Evolutionary conservation across 1,140 invertebrate genomes (phyloP).

Genomic region (Ectropis grisescens): DNA sequence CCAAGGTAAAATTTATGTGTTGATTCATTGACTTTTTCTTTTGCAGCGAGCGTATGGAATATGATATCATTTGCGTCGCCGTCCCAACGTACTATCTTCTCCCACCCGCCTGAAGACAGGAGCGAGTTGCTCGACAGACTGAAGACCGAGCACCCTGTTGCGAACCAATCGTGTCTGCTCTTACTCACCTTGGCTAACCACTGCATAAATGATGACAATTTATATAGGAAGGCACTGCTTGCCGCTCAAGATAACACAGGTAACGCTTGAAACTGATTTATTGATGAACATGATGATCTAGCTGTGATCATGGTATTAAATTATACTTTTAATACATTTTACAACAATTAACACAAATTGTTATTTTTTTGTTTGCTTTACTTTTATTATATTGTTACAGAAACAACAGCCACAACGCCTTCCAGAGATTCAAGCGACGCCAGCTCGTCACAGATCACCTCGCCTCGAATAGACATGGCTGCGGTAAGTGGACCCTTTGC

Average conservation of each 20-base stretch:
- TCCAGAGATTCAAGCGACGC: slow-evolving; percentile 18
- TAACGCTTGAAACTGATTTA: slow-evolving; percentile 14
- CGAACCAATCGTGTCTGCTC: slow-evolving; percentile 90
- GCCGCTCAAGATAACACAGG: slow-evolving; percentile 78
- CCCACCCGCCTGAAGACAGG: slow-evolving; percentile 35
- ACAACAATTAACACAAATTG: too few relatives aligned
- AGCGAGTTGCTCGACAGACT: slow-evolving; percentile 48
- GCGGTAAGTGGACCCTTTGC: too few relatives aligned
- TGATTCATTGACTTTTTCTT: too few relatives aligned
- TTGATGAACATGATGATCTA: too few relatives aligned
- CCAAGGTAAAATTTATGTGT: too few relatives aligned
- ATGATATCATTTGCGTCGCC: slow-evolving; percentile 68
- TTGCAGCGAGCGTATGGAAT: slow-evolving; percentile 84
- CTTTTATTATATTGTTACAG: too few relatives aligned
- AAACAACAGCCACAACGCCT: slow-evolving; percentile 33
- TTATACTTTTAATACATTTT: too few relatives aligned
- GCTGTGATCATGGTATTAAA: too few relatives aligned
- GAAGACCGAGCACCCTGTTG: slow-evolving; percentile 74
- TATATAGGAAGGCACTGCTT: slow-evolving; percentile 89
- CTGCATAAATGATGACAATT: slow-evolving; percentile 80
- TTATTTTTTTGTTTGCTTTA: too few relatives aligned
- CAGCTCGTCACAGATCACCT: slow-evolving; percentile 25
- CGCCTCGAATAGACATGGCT: slow-evolving; percentile 48
- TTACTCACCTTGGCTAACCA: slow-evolving; percentile 93
- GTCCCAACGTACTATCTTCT: slow-evolving; percentile 24